Conservation (phyloP, 2,888 invertebrate genomes). For the Drosophila fulvimacula region DNA sequence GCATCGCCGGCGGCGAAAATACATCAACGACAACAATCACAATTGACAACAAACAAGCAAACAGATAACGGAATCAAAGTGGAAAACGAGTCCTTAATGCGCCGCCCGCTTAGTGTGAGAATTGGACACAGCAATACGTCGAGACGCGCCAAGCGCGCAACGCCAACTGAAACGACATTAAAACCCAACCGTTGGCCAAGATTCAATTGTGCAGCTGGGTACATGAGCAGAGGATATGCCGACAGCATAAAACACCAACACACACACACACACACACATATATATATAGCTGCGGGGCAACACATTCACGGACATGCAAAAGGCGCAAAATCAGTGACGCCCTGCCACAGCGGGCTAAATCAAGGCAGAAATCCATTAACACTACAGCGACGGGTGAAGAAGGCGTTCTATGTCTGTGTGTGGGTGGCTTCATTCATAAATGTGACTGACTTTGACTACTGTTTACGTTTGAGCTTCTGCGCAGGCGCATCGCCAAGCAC, state of each 20-base stretch:
- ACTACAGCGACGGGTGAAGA: constrained; percentile 15
- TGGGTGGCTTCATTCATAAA: constrained; percentile 69
- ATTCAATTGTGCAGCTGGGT: constrained; percentile 69
- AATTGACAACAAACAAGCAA: constrained; percentile 35
- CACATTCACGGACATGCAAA: constrained; percentile 64
- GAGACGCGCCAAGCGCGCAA: constrained; percentile 83
- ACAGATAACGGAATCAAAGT: constrained; percentile 41
- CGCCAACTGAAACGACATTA: constrained; percentile 78
- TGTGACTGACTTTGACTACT: constrained; percentile 36
- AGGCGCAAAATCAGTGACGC: constrained; percentile 74
- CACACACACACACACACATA: constrained; percentile 18
- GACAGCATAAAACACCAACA: constrained; percentile 55
- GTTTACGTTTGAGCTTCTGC: constrained; percentile 64
- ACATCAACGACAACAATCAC: constrained; percentile 21
- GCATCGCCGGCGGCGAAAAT: constrained; percentile 44
- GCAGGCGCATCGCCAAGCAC: constrained; percentile 54
- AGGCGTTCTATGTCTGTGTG: neutral
- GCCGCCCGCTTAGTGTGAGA: constrained; percentile 39
- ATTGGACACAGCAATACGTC: constrained; percentile 60
- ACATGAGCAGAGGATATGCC: constrained; percentile 62
- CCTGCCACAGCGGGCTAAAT: constrained; percentile 48
- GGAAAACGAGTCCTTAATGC: constrained; percentile 36
- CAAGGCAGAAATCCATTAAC: constrained; percentile 71
- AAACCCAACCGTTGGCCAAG: constrained; percentile 63
- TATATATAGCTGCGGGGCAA: constrained; percentile 21